A percentile compares a stretch with the other conserved stretches of the same genome.
These are phyloP conservation scores for Orestias chungarensis DNA, from an alignment of 2,797 vertebrate species.

Conservation along the genomic window DNA sequence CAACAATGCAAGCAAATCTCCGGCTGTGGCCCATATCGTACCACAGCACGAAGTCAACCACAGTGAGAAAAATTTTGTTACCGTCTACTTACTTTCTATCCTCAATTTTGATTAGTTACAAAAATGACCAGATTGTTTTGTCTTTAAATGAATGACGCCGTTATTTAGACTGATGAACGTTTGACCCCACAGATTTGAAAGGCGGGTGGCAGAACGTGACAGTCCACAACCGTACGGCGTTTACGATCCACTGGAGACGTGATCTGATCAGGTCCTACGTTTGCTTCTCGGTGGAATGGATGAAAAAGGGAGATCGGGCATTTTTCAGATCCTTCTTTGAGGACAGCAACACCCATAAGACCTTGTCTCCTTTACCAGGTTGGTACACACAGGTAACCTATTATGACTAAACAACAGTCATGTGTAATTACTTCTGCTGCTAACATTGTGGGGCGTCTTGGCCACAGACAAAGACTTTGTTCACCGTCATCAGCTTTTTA, in stretches of 20 bases:
- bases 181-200: constrained; percentile 56
- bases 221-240: constrained; percentile 55
- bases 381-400: not conserved
- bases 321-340: constrained; percentile 52
- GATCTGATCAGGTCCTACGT: constrained; percentile 41
- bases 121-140: not conserved
- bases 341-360: not conserved
- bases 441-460: too few species aligned
- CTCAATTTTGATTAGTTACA: not conserved
- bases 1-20: constrained; percentile 72
- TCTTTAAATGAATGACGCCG: not conserved
- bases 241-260: constrained; percentile 77
- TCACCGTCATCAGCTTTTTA: not conserved
- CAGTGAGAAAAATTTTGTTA: constrained; percentile 20
- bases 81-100: not conserved
- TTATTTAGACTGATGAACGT: not conserved
- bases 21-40: constrained; percentile 34
- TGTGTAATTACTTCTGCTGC: not conserved
- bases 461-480: not conserved
- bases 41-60: not conserved
- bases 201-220: constrained; percentile 70
- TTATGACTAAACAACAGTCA: too few species aligned
- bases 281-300: constrained; percentile 86
- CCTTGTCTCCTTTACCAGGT: constrained; percentile 48
- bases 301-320: constrained; percentile 27